Conservation (phyloP, 2,113 vertebrate genomes). For the Neogale vison region DNA sequence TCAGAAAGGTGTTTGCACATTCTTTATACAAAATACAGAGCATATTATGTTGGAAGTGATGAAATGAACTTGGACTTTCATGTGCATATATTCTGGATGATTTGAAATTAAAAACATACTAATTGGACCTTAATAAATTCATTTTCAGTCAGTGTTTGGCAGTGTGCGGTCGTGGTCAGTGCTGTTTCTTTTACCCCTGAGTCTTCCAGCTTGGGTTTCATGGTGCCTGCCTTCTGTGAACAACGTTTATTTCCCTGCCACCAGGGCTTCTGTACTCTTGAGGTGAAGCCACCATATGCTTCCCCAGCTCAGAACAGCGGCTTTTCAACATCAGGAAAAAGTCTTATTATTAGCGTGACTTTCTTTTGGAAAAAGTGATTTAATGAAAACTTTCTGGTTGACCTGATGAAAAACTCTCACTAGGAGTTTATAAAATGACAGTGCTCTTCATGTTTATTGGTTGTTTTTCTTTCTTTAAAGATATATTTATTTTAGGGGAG, state of each 20-base stretch:
- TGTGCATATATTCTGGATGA: constrained; percentile 21
- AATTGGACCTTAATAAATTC: constrained; percentile 72
- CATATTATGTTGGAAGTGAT: constrained; percentile 40
- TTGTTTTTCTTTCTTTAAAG: background rate
- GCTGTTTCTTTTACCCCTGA: background rate
- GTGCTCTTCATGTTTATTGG: background rate
- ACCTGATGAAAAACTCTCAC: background rate
- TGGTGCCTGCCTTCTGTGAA: background rate
- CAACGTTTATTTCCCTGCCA: background rate
- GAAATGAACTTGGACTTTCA: constrained; percentile 60
- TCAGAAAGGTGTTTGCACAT: constrained; percentile 22
- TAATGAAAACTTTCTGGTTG: background rate
- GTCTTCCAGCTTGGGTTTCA: background rate
- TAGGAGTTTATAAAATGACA: background rate
- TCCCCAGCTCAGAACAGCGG: background rate
- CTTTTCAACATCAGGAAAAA: background rate
- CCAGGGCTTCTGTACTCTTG: background rate
- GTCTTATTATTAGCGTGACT: background rate
- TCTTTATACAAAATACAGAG: constrained; percentile 52
- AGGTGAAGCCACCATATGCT: background rate
- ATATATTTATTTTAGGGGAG: background rate
- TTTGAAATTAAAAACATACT: constrained; percentile 71
- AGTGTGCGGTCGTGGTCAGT: constrained; percentile 38
- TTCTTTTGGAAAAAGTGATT: constrained; percentile 17
- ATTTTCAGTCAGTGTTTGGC: constrained; percentile 58